Evolutionary conservation across 1,140 invertebrate genomes (phyloP), one percentile per base, ranked within the genome.

Genomic region (Apis cerana): DNA sequence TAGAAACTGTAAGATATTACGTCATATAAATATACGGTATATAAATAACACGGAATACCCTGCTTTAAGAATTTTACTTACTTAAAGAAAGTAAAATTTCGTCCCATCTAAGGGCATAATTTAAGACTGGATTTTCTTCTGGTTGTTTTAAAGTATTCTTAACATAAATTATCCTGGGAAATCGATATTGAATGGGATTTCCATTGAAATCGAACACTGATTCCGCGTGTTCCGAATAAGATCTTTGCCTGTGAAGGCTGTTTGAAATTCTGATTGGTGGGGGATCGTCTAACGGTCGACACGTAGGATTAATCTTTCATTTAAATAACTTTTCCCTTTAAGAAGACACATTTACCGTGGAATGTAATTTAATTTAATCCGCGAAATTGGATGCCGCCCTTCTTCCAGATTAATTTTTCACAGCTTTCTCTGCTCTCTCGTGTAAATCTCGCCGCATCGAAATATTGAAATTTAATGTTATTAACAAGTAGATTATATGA

Each of bases 241-340:
- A 48, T 70, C 61, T 68, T 59, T 58, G n/a, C 19, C 33, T 33
- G 12, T 15, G 33, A 69, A 50, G 15, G 65, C 56, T 15, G 77
- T 62, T 85, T 80, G 65, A 80, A 80, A 85, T 85, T 85, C 83
- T 76, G 83, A 85, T 85, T 85, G 10, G 33, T 43, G 64, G 64
- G 52, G n/a, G 48, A 21, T 65, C 54, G 65, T 15, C 12, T 50
- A 68, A 81, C 54, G 70, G 48, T 59, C 54, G 83, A 64, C 59
- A 75, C 64, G 54, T 58, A 59, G 43, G 48, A 27, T 43, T 65
- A 81, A 74, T 76, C 59, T 85, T 65, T 54, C n/a, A 48, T 68
- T 85, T 85, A 85, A 85, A 68, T 68, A 68, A 77, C 11, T 11
- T 68, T 64, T 9, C 61, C 48, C 48, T 65, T 64, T 65, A 75